Conservation (phyloP, 2,888 invertebrate species). For the Steinernema hermaphroditum region DNA sequence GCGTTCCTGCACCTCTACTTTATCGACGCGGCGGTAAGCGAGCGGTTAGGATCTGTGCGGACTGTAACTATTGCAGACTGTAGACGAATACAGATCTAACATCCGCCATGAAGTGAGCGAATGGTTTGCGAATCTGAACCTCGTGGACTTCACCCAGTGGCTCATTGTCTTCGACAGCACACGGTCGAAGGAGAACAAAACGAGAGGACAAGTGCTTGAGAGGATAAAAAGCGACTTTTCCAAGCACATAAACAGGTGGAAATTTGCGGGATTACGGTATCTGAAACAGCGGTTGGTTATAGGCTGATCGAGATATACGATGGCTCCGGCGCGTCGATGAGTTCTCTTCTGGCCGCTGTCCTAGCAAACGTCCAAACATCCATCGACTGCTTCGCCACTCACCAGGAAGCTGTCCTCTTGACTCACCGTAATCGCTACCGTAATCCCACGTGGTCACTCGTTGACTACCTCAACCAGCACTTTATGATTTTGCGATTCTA, state of each 20-base stretch:
- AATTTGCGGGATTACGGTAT: neutral
- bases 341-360: slow-evolving; percentile 18
- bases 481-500: slow-evolving; percentile 16
- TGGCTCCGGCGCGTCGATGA: neutral
- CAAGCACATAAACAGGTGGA: slow-evolving; percentile 45
- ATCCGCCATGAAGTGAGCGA: slow-evolving; percentile 60
- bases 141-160: slow-evolving; percentile 50
- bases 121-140: slow-evolving; percentile 59
- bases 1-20: slow-evolving; percentile 62
- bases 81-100: slow-evolving; percentile 59
- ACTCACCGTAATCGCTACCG: slow-evolving; percentile 17
- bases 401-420: neutral
- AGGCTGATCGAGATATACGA: slow-evolving; percentile 36
- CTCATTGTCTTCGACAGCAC: slow-evolving; percentile 61
- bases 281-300: neutral
- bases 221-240: slow-evolving; percentile 59
- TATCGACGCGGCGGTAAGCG: slow-evolving; percentile 51
- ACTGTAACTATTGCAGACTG: slow-evolving; percentile 46
- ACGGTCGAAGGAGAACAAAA: slow-evolving; percentile 58
- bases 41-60: no score
- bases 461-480: slow-evolving; percentile 22
- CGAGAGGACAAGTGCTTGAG: slow-evolving; percentile 53
- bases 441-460: slow-evolving; percentile 11
- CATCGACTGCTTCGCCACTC: slow-evolving; percentile 15
- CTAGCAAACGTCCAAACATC: slow-evolving; percentile 15